Percentiles rank a stretch among this genome's conserved stretches.
Evolutionary conservation across 2,888 invertebrate species (phyloP).

Genomic region (Mythimna vitellina): DNA sequence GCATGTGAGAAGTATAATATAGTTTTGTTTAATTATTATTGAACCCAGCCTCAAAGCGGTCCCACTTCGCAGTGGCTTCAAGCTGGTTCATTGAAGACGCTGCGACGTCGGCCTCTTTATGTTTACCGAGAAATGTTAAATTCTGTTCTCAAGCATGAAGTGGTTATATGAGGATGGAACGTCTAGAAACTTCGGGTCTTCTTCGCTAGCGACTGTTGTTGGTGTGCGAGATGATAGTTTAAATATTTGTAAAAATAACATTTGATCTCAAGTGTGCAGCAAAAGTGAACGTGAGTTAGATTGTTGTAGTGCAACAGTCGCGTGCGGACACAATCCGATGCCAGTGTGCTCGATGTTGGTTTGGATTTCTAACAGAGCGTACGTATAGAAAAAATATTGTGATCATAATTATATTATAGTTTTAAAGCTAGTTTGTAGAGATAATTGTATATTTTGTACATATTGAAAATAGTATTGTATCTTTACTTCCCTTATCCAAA

Average conservation of each 20-base stretch:
- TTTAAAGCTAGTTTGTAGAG: constrained; percentile 87
- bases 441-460: constrained; percentile 91
- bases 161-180: constrained; percentile 70
- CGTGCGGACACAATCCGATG: constrained; percentile 73
- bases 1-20: constrained; percentile 83
- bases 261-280: constrained; percentile 91
- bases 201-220: constrained; percentile 80
- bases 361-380: constrained; percentile 81
- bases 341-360: constrained; percentile 73
- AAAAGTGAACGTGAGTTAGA: constrained; percentile 86
- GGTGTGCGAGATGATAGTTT: constrained; percentile 88
- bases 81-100: constrained; percentile 63
- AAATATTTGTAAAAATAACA: constrained; percentile 89
- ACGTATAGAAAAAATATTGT: constrained; percentile 90
- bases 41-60: constrained; percentile 56
- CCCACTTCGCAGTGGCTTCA: constrained; percentile 67
- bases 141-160: constrained; percentile 64
- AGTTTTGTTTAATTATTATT: constrained; percentile 79
- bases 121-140: constrained; percentile 43
- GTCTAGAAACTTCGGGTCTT: constrained; percentile 64
- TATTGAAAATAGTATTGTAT: constrained; percentile 91
- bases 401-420: constrained; percentile 90
- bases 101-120: constrained; percentile 59
- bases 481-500: constrained; percentile 90
- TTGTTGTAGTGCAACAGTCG: constrained; percentile 81